phyloP scores from a whole-genome alignment of 23 tunicate species.

The Halocynthia aurantium region DNA sequence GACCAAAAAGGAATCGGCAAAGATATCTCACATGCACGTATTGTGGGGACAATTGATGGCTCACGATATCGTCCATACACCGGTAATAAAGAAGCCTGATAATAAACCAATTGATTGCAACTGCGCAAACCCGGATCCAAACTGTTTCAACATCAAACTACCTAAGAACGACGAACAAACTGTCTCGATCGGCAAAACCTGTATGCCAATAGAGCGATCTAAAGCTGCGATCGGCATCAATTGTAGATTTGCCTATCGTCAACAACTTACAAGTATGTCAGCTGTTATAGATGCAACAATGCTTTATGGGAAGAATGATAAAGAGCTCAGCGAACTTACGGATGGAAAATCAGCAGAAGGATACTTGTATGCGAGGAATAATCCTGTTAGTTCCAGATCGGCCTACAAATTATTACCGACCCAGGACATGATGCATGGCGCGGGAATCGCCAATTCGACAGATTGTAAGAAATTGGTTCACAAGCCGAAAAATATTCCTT shows the following conservation, averaged over 20 bases:
- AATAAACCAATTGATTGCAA: not conserved
- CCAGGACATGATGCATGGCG: conserved; percentile 23
- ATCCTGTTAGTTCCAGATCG: not conserved
- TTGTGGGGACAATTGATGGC: conserved; percentile 70
- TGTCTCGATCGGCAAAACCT: conserved; percentile 33
- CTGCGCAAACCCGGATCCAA: not conserved
- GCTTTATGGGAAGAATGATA: conserved; percentile 55
- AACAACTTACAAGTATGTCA: conserved; percentile 56
- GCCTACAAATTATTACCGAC: conserved; percentile 12
- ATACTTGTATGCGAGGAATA: not conserved
- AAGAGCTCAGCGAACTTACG: conserved; percentile 29
- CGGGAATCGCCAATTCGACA: conserved; percentile 30
- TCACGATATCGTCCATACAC: conserved; percentile 66
- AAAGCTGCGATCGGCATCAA: conserved; percentile 36
- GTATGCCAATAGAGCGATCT: conserved; percentile 46
- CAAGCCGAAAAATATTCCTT: conserved; percentile 43
- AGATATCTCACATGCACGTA: conserved; percentile 37
- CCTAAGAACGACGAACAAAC: conserved; percentile 55
- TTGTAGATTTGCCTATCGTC: conserved; percentile 20
- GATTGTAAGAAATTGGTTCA: conserved; percentile 43
- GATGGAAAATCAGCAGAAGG: conserved; percentile 40
- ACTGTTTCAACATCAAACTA: conserved; percentile 6
- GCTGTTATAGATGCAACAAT: conserved; percentile 66
- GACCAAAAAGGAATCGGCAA: conserved; percentile 3
- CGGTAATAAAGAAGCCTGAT: conserved; percentile 23